phyloP scores from a whole-genome alignment of 92 coral and sea anemone genomes.

The Porites evermanni region DNA sequence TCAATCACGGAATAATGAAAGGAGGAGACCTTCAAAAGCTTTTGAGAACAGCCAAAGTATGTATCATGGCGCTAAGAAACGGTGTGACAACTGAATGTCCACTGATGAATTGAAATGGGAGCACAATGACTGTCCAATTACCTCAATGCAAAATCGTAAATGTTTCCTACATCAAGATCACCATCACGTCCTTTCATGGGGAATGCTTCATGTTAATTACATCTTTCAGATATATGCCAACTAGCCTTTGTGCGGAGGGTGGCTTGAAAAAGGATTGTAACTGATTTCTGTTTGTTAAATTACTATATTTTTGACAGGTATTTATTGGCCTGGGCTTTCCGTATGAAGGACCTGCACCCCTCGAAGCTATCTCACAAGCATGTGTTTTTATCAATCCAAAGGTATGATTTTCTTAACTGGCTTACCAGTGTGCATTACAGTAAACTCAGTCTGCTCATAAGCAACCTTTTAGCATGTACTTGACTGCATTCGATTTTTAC shows the following conservation, averaged over 20 bases:
- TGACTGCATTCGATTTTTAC: too few relatives aligned
- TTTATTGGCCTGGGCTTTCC: slow-evolving; percentile 95
- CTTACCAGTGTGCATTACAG: too few relatives aligned
- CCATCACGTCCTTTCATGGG: too few relatives aligned
- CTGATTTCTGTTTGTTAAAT: not conserved
- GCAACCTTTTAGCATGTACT: too few relatives aligned
- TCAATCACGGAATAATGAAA: slow-evolving; percentile 83
- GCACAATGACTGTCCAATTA: not conserved
- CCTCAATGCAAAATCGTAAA: too few relatives aligned
- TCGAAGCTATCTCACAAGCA: slow-evolving; percentile 92
- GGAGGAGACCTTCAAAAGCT: slow-evolving; percentile 65
- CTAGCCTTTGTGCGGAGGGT: too few relatives aligned
- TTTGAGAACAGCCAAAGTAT: slow-evolving; percentile 80
- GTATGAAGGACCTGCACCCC: slow-evolving; percentile 94
- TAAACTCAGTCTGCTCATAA: too few relatives aligned
- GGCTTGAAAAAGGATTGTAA: too few relatives aligned
- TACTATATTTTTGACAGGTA: slow-evolving; percentile 47
- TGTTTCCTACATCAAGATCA: too few relatives aligned
- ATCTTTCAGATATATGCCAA: too few relatives aligned
- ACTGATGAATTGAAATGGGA: too few relatives aligned
- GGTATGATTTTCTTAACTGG: slow-evolving; percentile 43
- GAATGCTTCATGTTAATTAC: too few relatives aligned
- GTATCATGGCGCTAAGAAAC: not conserved
- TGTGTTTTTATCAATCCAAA: slow-evolving; percentile 86
- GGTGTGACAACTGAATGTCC: not conserved